A percentile compares a stretch with the other conserved stretches of the same genome.
Conservation (phyloP, 2,113 vertebrate genomes). For the Ariopsis seemanni region DNA sequence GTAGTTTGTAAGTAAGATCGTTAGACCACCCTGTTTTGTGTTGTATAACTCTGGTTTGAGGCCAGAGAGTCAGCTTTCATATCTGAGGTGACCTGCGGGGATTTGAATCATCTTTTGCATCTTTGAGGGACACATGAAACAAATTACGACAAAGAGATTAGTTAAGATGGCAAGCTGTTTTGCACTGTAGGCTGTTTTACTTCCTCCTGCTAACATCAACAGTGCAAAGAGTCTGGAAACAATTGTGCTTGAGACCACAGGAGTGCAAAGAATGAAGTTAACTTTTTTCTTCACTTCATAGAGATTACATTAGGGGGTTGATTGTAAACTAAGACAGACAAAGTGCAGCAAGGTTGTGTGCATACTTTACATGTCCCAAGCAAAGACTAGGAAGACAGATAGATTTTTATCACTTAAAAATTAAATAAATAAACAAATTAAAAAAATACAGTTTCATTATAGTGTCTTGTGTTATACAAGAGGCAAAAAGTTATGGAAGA, state of each 20-base stretch:
- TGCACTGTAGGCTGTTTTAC: conserved; percentile 41
- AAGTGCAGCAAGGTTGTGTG: neutral
- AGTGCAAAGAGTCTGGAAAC: conserved; percentile 49
- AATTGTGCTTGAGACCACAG: conserved; percentile 49
- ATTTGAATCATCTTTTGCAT: conserved; percentile 4
- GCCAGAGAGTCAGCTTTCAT: conserved; percentile 2
- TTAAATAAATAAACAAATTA: too few relatives aligned
- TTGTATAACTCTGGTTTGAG: conserved; percentile 10
- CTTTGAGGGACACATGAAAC: conserved; percentile 21
- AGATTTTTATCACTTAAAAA: neutral
- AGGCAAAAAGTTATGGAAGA: neutral
- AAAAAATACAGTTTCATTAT: neutral
- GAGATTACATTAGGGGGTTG: conserved; percentile 40
- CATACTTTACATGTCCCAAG: neutral
- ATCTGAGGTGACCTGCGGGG: neutral
- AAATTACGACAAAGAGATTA: conserved; percentile 29
- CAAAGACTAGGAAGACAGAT: neutral
- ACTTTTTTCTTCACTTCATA: conserved; percentile 23
- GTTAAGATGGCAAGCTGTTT: conserved; percentile 38
- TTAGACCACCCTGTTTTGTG: conserved; percentile 29
- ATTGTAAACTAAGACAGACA: conserved; percentile 21
- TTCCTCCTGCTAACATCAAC: conserved; percentile 46
- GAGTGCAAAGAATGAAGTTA: conserved; percentile 48
- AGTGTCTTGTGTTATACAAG: neutral
- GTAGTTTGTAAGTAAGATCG: neutral